phyloP scores from a whole-genome alignment of 2,113 vertebrate species.

The Ahaetulla prasina region DNA sequence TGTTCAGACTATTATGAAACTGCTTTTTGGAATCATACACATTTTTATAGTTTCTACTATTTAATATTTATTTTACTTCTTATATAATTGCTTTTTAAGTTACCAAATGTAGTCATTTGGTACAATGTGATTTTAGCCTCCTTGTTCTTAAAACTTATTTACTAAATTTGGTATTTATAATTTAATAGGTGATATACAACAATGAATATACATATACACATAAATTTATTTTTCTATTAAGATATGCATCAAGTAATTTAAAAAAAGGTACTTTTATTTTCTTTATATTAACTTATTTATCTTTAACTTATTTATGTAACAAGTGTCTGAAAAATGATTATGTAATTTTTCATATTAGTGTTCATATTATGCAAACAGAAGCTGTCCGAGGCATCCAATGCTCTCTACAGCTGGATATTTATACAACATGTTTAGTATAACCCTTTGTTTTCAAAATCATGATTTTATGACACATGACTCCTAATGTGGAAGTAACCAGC shows the following conservation, averaged over 20 bases:
- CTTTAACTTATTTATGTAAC: not conserved
- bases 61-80: not conserved
- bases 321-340: constrained; percentile 54
- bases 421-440: constrained; percentile 57
- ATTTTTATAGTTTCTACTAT: not conserved
- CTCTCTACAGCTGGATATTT: constrained; percentile 56
- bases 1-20: not conserved
- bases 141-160: not conserved
- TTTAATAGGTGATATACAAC: constrained; percentile 8
- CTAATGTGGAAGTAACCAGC: constrained; percentile 25
- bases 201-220: constrained; percentile 16
- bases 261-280: constrained; percentile 41
- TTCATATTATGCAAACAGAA: constrained; percentile 57
- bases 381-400: constrained; percentile 53
- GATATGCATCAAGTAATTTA: constrained; percentile 45
- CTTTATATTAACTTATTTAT: constrained; percentile 5
- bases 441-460: constrained; percentile 59
- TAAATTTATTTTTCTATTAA: constrained; percentile 27
- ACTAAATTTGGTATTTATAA: not conserved
- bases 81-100: not conserved
- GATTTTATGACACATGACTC: constrained; percentile 47
- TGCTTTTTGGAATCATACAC: not conserved
- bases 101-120: not conserved
- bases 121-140: not conserved
- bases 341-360: constrained; percentile 45